Evolutionary conservation across 2,113 vertebrate species (phyloP).

Genomic region (Microtus pennsylvanicus): DNA sequence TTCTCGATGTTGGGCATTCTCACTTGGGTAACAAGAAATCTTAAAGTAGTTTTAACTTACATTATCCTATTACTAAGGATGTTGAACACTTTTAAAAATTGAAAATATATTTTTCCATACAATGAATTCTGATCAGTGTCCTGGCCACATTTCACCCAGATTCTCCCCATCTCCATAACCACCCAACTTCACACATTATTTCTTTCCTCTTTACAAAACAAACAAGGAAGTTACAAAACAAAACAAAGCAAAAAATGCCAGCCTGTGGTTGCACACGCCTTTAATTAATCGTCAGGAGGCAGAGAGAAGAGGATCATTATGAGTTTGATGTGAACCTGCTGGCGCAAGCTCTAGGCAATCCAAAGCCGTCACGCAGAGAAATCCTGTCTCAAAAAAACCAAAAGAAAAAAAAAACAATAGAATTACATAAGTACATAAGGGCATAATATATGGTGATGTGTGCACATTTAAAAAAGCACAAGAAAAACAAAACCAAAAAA

Average conservation of each 20-base stretch:
- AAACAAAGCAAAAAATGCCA: not conserved
- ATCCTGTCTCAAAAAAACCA: not conserved
- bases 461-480: not conserved
- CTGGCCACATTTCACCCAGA: not conserved
- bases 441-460: not conserved
- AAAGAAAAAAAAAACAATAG: accelerated
- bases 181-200: not conserved
- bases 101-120: not conserved
- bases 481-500: not conserved
- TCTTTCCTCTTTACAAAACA: not conserved
- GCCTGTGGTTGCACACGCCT: not conserved
- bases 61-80: not conserved
- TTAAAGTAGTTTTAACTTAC: not conserved
- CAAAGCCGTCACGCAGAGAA: not conserved
- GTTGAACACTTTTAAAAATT: not conserved
- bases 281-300: not conserved
- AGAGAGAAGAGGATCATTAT: not conserved
- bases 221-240: not conserved
- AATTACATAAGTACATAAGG: not conserved
- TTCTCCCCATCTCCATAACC: not conserved
- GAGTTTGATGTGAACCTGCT: not conserved
- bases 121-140: not conserved
- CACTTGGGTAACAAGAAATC: not conserved
- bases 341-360: not conserved
- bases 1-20: not conserved